Percentiles rank a stretch among this genome's conserved stretches.
phyloP scores from a whole-genome alignment of 1,140 invertebrate genomes.

The Brachionus plicatilis region DNA sequence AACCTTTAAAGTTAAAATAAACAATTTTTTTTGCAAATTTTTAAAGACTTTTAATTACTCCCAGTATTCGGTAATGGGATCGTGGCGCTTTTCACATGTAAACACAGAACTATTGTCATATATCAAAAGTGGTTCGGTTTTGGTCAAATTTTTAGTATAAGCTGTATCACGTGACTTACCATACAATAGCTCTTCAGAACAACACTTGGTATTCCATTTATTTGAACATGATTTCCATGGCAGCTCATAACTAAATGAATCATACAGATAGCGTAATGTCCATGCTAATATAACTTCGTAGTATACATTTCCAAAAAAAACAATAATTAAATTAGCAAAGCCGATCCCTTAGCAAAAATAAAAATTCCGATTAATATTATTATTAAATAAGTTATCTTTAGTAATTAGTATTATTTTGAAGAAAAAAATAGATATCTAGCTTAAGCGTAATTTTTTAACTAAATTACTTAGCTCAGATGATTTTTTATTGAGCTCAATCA shows the following conservation, averaged over 20 bases:
- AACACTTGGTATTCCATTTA: conserved; percentile 44
- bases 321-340: conserved; percentile 78
- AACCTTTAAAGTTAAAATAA: neutral
- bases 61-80: conserved; percentile 37
- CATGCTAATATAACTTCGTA: conserved; percentile 52
- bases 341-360: conserved; percentile 64
- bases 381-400: neutral
- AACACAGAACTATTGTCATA: neutral
- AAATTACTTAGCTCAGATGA: neutral
- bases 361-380: neutral
- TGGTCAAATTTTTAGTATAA: neutral
- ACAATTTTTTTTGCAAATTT: neutral
- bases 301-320: conserved; percentile 50
- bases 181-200: conserved; percentile 21
- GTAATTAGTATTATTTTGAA: neutral
- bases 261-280: conserved; percentile 53
- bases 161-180: neutral
- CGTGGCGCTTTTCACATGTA: neutral
- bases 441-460: neutral
- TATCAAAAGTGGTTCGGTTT: neutral
- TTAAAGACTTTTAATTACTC: neutral
- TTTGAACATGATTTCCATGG: conserved; percentile 41
- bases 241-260: conserved; percentile 42
- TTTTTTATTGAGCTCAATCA: neutral
- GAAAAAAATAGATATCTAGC: neutral